Evolutionary conservation across 2,888 invertebrate species (phyloP).

Genomic region (Cryptus armator): DNA sequence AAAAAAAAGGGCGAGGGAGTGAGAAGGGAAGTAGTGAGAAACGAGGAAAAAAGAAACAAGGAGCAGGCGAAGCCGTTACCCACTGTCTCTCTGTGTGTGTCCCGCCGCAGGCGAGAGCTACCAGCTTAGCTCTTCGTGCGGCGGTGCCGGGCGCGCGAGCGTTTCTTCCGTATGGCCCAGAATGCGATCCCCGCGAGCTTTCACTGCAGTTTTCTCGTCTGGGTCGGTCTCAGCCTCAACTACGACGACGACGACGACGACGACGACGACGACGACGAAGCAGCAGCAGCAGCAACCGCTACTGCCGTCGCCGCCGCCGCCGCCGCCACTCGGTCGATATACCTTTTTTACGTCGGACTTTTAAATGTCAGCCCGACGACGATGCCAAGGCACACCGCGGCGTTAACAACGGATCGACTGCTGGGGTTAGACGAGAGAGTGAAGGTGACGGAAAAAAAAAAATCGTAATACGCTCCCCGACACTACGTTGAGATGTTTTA

Average conservation of each 20-base stretch:
- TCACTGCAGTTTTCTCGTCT: constrained; percentile 83
- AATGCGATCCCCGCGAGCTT: constrained; percentile 80
- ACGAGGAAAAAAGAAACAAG: constrained; percentile 50
- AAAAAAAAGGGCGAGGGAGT: constrained; percentile 56
- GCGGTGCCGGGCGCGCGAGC: constrained; percentile 39
- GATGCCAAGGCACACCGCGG: constrained; percentile 47
- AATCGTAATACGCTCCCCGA: constrained; percentile 30
- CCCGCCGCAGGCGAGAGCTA: constrained; percentile 16
- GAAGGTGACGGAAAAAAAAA: constrained; percentile 25
- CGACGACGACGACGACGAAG: constrained; percentile 24
- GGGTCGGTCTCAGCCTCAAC: constrained; percentile 75
- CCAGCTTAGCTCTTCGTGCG: constrained; percentile 29
- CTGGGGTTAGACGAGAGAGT: constrained; percentile 39
- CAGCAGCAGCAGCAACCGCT: neutral
- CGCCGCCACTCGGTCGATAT: constrained; percentile 64
- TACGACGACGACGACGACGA: constrained; percentile 49
- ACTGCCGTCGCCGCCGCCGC: constrained; percentile 47
- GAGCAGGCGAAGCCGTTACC: constrained; percentile 74
- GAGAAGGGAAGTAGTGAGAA: constrained; percentile 32
- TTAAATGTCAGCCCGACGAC: constrained; percentile 77
- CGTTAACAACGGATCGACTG: neutral
- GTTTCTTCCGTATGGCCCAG: constrained; percentile 83
- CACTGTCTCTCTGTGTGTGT: constrained; percentile 47
- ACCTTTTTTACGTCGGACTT: constrained; percentile 74
- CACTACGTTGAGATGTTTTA: neutral